phyloP scores from a whole-genome alignment of 2,888 invertebrate genomes.

The Acanthacorydalis orientalis region DNA sequence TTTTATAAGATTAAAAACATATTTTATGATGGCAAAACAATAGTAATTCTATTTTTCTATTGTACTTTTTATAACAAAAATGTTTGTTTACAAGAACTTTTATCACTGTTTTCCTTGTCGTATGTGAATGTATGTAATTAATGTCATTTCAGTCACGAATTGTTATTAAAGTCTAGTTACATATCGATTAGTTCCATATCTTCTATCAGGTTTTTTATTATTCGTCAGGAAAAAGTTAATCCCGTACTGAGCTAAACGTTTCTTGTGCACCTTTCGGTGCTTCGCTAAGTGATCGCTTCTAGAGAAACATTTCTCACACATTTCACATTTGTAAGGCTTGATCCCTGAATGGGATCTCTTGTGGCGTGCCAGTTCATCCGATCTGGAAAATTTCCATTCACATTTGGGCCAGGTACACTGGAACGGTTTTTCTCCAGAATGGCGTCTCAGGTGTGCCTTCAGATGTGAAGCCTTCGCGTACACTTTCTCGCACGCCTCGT shows the following conservation, averaged over 20 bases:
- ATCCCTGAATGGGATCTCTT: constrained; percentile 88
- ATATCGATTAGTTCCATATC: not conserved
- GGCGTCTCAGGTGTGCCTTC: constrained; percentile 73
- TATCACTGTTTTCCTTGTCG: too few relatives aligned
- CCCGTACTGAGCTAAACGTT: constrained; percentile 30
- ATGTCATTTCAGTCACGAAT: not conserved
- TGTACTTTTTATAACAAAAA: too few relatives aligned
- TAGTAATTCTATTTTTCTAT: too few relatives aligned
- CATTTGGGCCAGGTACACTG: constrained; percentile 51
- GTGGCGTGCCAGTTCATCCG: constrained; percentile 86
- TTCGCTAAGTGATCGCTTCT: constrained; percentile 88
- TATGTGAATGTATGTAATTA: too few relatives aligned
- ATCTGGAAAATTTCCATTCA: constrained; percentile 84
- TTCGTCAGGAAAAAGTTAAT: constrained; percentile 10
- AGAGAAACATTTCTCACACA: constrained; percentile 81
- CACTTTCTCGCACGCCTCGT: constrained; percentile 55
- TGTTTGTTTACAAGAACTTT: too few relatives aligned
- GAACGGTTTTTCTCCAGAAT: constrained; percentile 49
- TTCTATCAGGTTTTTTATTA: too few relatives aligned
- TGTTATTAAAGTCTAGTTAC: not conserved
- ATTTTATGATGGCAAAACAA: too few relatives aligned
- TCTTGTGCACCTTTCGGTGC: constrained; percentile 71
- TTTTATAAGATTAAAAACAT: too few relatives aligned
- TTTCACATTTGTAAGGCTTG: constrained; percentile 79
- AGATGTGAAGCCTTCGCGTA: constrained; percentile 84